phyloP scores from a whole-genome alignment of 2,888 invertebrate genomes.

The Epistrophe grossulariae region DNA sequence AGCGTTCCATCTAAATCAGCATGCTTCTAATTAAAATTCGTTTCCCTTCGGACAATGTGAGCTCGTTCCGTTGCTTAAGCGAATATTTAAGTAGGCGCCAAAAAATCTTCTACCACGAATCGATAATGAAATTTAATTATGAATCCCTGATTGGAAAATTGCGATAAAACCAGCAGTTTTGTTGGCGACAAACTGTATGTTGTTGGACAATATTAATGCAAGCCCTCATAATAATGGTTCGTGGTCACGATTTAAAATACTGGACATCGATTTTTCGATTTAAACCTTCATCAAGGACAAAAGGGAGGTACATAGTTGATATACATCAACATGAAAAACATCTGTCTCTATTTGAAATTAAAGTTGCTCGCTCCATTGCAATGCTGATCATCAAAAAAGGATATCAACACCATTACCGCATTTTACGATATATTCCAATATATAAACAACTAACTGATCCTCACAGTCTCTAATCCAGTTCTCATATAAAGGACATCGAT shows the following conservation, averaged over 20 bases:
- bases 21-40: conserved; percentile 68
- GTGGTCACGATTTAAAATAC: conserved; percentile 46
- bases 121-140: conserved; percentile 67
- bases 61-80: background rate
- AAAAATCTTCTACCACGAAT: conserved; percentile 70
- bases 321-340: conserved; percentile 28
- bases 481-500: conserved; percentile 57
- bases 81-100: conserved; percentile 62
- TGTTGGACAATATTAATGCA: conserved; percentile 17
- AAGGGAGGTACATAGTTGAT: background rate
- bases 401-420: conserved; percentile 41
- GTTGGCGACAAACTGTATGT: conserved; percentile 14
- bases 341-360: conserved; percentile 52
- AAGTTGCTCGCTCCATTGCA: conserved; percentile 2
- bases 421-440: conserved; percentile 36
- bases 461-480: conserved; percentile 24
- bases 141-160: conserved; percentile 60
- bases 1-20: conserved; percentile 42
- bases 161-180: conserved; percentile 62
- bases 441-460: conserved; percentile 52
- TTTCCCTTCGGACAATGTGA: conserved; percentile 2
- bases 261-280: conserved; percentile 58
- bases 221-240: conserved; percentile 6
- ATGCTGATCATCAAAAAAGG: conserved; percentile 43
- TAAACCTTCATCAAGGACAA: conserved; percentile 1